Evolutionary conservation across 2,888 invertebrate genomes (phyloP), one percentile per base, ranked within the genome.

Genomic region (Drosophila sordidapex): DNA sequence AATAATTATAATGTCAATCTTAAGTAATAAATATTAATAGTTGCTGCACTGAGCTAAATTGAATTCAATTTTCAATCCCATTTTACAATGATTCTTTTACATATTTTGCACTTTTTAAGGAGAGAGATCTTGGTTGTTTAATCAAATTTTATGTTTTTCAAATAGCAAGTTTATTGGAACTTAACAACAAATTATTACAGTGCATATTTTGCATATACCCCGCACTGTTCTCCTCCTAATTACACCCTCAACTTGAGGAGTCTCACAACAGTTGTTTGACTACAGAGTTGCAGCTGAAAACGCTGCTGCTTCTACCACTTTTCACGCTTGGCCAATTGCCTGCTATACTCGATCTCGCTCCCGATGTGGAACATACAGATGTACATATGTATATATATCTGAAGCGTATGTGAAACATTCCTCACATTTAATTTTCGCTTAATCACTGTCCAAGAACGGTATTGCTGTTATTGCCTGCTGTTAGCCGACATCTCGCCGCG

Each of bases 341-440:
- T 27, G 27, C 13, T 27, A 27, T 8, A 27, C 40, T 57, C 29
- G 49, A 51, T 51, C 49, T 18, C 5, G 49, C 7, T 15, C 6
- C 11, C 31, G 43, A 57, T 57, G 40, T 31, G 21, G 8, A 29
- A 21, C 4, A n/a, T n/a, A 38, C 15, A 27, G 1, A 27, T 51
- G 11, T 11, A 51, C 2, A 6, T 49, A 49, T 10, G 27, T 49
- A 49, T 18, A 18, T 49, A 46, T 46, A 15, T 46, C 5, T 18
- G 18, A 27, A 18, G 25, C 2, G 51, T 51, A 18, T 51, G 29
- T 27, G 51, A 10, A 54, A 21, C 74, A 54, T 54, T 77, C 59
- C 79, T 78, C 75, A 73, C 77, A 81, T 87, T 90, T 87, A 87
- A 87, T 87, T 90, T 86, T 74, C 89, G 85, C 87, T 87, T 87